Evolutionary conservation across 1,140 invertebrate genomes (phyloP), one percentile per base, ranked within the genome.

Genomic region (Magallana ariakensis): DNA sequence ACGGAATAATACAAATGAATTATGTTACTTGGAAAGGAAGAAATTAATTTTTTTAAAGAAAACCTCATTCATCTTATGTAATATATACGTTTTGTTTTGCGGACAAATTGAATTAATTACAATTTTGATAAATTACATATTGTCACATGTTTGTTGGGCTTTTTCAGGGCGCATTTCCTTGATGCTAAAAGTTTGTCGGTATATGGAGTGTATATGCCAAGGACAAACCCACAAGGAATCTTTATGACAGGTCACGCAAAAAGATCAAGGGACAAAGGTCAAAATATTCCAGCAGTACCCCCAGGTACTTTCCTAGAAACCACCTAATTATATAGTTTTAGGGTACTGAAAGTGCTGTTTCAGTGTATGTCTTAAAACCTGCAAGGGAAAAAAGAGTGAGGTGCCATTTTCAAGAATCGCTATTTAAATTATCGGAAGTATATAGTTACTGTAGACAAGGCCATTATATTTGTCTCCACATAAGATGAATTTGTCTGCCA

Each of bases 181-280:
- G 90, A 91, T 53, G 80, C 89, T 33, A 89, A 89, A 58, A 91
- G 89, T 70, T 85, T 91, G 15, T 84, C 80, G 8, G 85, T 87
- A 7, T 89, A 87, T 85, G 90, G 90, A 19, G 89, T 92, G 9
- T 91, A 90, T 83, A 91, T 91, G 88, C 89, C 89, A 11, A 70
- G 91, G 11, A 83, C 82, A 54, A 91, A 92, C 57, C 90, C 91
- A n/a, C 55, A 89, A n/a, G 89, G 87, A 3, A 88, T 87, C 53
- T 92, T 91, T 60, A 87, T 90, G 84, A 85, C 82, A 3, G 88
- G 87, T 11, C 84, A 85, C 33, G 83, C 58, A 6, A 53, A 81
- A 10, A 83, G 87, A 62, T 60, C 81, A n/a, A 83, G 58, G 10
- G 87, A 86, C 5, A 60, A 60, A 53, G 85, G 22, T 16, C 80